Evolutionary conservation across 2,113 vertebrate species (phyloP).

Genomic region (Seriola quinqueradiata): DNA sequence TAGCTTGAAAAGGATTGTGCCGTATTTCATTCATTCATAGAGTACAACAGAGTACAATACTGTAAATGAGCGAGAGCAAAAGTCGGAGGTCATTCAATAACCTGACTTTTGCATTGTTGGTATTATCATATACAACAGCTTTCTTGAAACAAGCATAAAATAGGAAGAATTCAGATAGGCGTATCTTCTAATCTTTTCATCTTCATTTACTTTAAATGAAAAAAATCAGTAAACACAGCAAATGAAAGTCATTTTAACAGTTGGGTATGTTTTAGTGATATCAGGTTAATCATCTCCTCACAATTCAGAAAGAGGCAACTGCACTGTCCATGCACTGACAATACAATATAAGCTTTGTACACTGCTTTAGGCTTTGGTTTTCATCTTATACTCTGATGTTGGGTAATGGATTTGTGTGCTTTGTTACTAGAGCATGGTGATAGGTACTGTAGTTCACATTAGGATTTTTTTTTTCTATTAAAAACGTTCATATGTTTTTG

Average conservation of each 20-base stretch:
- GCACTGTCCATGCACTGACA: neutral
- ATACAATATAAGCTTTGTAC: neutral
- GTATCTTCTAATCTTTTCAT: neutral
- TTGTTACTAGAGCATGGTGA: neutral
- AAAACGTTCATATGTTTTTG: neutral
- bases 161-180: neutral
- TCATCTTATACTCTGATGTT: neutral
- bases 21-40: neutral
- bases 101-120: neutral
- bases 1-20: neutral
- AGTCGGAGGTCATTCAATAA: neutral
- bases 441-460: neutral
- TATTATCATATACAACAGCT: neutral
- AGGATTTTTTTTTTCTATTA: neutral
- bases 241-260: neutral
- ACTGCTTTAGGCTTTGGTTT: neutral
- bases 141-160: neutral
- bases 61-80: neutral
- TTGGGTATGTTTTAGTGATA: neutral
- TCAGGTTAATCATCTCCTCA: neutral
- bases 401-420: neutral
- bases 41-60: neutral
- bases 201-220: neutral
- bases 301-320: neutral
- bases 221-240: neutral